Base-by-base conservation (phyloP, 2,113 vertebrate species). In the Mesitornis unicolor region DNA sequence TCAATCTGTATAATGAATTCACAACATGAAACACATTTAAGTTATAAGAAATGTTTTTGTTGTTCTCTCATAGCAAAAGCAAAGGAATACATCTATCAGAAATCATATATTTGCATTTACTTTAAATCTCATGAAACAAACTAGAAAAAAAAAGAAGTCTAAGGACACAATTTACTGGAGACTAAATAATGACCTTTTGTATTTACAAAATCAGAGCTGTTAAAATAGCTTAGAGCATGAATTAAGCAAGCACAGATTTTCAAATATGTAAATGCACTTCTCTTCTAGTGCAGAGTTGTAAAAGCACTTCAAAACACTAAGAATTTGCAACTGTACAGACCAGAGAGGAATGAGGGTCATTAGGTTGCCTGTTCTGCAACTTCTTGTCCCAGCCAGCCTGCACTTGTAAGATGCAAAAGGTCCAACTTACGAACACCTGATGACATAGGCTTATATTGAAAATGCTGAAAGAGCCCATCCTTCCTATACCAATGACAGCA, bases 341-440 rank as follows among this genome's bases (percentile, higher is more conserved):
- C 48, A 19, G 53, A 78, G 73, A 33, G 29, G 19, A 38, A 63
- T 6, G 7, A 87, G 36, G 78, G 74, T 88, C 82, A 84, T 94
- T 75, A 96, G 89, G 84, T 78, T 95, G 95, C 88, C 84, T 91
- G 28, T 79, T 71, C 80, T 47, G 7, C 26, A 84, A 85, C 81
- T 86, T 83, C 76, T 80, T 33, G 11, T 50, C 81, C 81, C 69
- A 94, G 60, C 12, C 48, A 36, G 56, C 9, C 26, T 80, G 89
- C 43, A 64, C 69, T 84, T 80, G 8, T 80, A 90, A 89, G 67
- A 51, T 48, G 45, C 56, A 80, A 74, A 84, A 89, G 48, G 48
- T 81, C 85, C 90, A 74, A 57, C 18, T 93, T 83, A 63, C 13
- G 84, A 90, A 96, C 75, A 94, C 91, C 92, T 74, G 76, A 87